Evolutionary conservation across 2,113 vertebrate genomes (phyloP).

Genomic region (Psittacara wagleri): DNA sequence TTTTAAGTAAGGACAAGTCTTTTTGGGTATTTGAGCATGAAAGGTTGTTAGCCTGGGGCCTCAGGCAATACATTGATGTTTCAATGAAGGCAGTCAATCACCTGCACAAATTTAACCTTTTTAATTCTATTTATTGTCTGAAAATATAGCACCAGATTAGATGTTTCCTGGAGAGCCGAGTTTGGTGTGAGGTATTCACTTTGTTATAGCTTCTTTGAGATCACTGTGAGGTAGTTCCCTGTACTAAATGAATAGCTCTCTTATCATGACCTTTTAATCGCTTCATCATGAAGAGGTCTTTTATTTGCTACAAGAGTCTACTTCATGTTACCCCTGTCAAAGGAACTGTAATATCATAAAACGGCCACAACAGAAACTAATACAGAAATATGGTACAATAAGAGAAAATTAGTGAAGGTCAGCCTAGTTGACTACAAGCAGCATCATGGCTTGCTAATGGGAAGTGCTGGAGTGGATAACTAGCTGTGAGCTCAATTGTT

Average conservation of each 20-base stretch:
- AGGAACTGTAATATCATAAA: constrained; percentile 11
- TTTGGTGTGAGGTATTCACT: constrained; percentile 54
- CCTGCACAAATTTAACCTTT: constrained; percentile 30
- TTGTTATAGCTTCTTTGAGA: constrained; percentile 48
- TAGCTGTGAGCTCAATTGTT: constrained; percentile 31
- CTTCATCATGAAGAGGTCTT: constrained; percentile 40
- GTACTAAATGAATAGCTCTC: constrained; percentile 52
- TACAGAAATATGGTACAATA: neutral
- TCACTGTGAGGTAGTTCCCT: constrained; percentile 14
- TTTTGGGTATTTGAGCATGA: constrained; percentile 25
- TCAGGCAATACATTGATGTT: constrained; percentile 34
- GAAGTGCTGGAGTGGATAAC: constrained; percentile 1
- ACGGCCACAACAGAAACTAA: neutral
- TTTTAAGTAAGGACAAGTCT: constrained; percentile 34
- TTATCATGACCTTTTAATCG: constrained; percentile 60
- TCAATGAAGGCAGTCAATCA: constrained; percentile 46
- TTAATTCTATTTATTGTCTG: constrained; percentile 60
- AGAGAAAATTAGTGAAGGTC: constrained; percentile 35
- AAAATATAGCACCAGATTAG: constrained; percentile 46
- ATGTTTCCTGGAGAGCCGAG: neutral
- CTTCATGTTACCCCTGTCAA: constrained; percentile 17
- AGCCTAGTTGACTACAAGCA: constrained; percentile 1
- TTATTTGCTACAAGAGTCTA: constrained; percentile 27
- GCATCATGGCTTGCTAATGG: constrained; percentile 18
- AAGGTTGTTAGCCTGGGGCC: constrained; percentile 34